Evolutionary conservation across 1,140 invertebrate genomes (phyloP).

Genomic region (Pachypsylla venusta): DNA sequence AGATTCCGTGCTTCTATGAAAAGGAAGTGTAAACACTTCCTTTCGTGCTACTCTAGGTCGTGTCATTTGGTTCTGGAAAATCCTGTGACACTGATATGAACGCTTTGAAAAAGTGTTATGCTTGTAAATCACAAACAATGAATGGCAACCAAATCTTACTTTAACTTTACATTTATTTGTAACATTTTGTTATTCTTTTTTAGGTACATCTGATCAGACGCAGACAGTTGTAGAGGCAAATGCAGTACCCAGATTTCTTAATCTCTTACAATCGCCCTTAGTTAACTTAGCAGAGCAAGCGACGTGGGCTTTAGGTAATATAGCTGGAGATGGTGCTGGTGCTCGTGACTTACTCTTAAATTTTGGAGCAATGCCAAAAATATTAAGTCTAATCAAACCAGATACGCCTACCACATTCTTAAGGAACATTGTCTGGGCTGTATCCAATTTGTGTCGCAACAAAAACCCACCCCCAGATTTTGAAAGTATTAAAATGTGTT

Average conservation of each 20-base stretch:
- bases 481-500: slow-evolving; percentile 54
- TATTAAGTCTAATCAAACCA: slow-evolving; percentile 49
- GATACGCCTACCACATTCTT: slow-evolving; percentile 33
- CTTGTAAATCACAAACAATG: too few species aligned
- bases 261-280: slow-evolving; percentile 52
- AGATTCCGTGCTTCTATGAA: too few species aligned
- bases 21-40: too few species aligned
- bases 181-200: not conserved
- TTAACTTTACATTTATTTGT: too few species aligned
- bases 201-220: slow-evolving; percentile 44
- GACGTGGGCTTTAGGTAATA: slow-evolving; percentile 96
- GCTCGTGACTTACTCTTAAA: slow-evolving; percentile 59
- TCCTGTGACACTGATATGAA: too few species aligned
- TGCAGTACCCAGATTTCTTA: slow-evolving; percentile 72
- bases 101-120: too few species aligned
- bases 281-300: slow-evolving; percentile 84
- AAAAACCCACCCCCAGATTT: slow-evolving; percentile 76
- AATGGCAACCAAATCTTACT: too few species aligned
- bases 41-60: too few species aligned
- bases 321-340: slow-evolving; percentile 74
- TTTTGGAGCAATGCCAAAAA: slow-evolving; percentile 42
- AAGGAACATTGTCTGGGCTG: slow-evolving; percentile 69
- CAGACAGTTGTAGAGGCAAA: slow-evolving; percentile 52
- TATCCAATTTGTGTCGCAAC: slow-evolving; percentile 83
- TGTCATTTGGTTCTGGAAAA: too few species aligned